Evolutionary conservation across 2,113 vertebrate genomes (phyloP).

Genomic region (Sphyrna mokarran): DNA sequence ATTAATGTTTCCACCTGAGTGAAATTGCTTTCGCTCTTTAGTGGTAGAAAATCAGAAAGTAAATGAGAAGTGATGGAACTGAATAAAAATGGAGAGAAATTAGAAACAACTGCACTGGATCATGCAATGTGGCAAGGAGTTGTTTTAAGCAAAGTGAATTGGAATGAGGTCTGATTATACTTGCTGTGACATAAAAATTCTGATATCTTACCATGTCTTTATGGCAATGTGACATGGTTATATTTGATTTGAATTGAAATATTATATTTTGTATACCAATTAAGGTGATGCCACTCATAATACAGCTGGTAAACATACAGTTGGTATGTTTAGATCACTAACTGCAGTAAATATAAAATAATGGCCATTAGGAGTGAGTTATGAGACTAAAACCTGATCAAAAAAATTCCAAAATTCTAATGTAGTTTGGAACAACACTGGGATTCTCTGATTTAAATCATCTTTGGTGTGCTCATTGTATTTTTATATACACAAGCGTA

Average conservation of each 20-base stretch:
- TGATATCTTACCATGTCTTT: background rate
- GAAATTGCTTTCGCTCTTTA: background rate
- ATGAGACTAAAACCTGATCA: background rate
- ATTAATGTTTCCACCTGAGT: background rate
- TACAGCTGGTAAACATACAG: background rate
- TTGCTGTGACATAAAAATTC: background rate
- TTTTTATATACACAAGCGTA: background rate
- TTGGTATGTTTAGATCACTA: background rate
- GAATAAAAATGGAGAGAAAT: background rate
- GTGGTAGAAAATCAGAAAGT: background rate
- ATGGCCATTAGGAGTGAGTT: background rate
- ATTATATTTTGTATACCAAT: background rate
- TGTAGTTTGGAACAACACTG: background rate
- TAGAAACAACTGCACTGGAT: background rate
- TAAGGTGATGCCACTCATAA: background rate
- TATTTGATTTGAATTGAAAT: background rate
- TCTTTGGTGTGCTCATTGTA: background rate
- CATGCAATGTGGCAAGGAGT: background rate
- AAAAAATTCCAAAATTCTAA: background rate
- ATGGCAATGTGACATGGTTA: background rate
- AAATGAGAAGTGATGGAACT: background rate
- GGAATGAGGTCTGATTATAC: background rate
- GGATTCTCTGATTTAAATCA: background rate
- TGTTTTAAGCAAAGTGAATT: background rate
- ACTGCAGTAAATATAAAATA: background rate